Evolutionary conservation across 2,113 vertebrate species (phyloP).

Genomic region (Noctilio leporinus): DNA sequence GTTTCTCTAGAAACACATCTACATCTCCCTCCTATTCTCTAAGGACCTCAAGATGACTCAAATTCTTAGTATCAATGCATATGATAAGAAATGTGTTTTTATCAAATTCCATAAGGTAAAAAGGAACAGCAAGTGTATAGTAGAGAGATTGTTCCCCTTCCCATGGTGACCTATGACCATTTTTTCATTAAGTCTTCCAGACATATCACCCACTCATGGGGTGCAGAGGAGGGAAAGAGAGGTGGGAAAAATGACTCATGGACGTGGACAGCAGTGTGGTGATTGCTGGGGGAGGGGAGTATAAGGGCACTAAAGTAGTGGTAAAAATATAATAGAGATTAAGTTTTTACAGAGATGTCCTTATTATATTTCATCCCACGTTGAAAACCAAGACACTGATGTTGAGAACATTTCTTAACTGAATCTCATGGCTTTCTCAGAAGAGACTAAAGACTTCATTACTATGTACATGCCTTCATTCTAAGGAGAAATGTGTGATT

Average conservation of each 20-base stretch:
- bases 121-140: neutral
- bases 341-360: neutral
- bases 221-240: neutral
- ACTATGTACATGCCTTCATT: conserved; percentile 12
- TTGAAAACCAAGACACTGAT: neutral
- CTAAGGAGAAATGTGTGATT: neutral
- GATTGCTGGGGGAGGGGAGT: too few relatives aligned
- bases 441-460: neutral
- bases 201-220: neutral
- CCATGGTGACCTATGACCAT: neutral
- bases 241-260: too few relatives aligned
- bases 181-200: neutral
- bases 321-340: too few relatives aligned
- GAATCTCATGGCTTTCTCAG: neutral
- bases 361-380: neutral
- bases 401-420: neutral
- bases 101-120: neutral
- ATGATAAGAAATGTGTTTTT: neutral
- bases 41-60: neutral
- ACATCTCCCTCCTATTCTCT: neutral
- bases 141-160: neutral
- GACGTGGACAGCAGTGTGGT: too few relatives aligned
- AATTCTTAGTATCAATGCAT: neutral
- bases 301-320: too few relatives aligned
- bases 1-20: neutral